Percentiles rank a stretch among this genome's conserved stretches.
Evolutionary conservation across 2,888 invertebrate genomes (phyloP).

Genomic region (Meganola albula): DNA sequence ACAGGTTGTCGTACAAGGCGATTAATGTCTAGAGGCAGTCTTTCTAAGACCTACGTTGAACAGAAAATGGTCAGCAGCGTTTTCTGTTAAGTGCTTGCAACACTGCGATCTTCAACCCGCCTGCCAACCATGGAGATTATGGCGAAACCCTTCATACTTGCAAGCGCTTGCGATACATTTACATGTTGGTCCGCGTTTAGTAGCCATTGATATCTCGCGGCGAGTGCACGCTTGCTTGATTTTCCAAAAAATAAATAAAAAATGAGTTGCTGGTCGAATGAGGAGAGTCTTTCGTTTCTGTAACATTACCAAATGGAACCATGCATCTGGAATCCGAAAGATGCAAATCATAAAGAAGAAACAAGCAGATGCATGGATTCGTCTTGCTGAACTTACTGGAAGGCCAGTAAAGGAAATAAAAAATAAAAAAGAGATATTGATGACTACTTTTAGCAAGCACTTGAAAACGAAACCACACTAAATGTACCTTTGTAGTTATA

Average conservation of each 20-base stretch:
- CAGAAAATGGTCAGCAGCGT: no score
- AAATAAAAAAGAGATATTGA: slow-evolving; percentile 19
- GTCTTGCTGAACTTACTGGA: slow-evolving; percentile 15
- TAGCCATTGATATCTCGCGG: slow-evolving; percentile 7
- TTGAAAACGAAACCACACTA: slow-evolving; percentile 13
- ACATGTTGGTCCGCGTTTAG: slow-evolving; percentile 16
- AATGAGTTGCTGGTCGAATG: slow-evolving; percentile 20
- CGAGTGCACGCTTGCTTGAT: slow-evolving; percentile 11
- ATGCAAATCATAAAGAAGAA: slow-evolving; percentile 22
- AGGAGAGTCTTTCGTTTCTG: slow-evolving; percentile 16
- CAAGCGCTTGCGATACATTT: slow-evolving; percentile 20
- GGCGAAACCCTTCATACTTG: no score
- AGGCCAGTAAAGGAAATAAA: slow-evolving; percentile 18
- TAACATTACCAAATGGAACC: slow-evolving; percentile 21
- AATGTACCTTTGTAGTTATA: no score
- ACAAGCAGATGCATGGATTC: slow-evolving; percentile 18
- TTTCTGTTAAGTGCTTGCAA: no score
- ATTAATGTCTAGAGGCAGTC: no score
- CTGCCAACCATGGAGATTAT: no score
- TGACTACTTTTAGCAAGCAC: slow-evolving; percentile 19
- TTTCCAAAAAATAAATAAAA: slow-evolving; percentile 10
- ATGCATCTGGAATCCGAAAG: slow-evolving; percentile 23
- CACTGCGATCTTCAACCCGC: no score
- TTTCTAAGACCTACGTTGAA: no score
- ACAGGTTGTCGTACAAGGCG: no score